Base-by-base conservation (phyloP, 1,140 invertebrate genomes). In the Panagrolaimus sp. region DNA sequence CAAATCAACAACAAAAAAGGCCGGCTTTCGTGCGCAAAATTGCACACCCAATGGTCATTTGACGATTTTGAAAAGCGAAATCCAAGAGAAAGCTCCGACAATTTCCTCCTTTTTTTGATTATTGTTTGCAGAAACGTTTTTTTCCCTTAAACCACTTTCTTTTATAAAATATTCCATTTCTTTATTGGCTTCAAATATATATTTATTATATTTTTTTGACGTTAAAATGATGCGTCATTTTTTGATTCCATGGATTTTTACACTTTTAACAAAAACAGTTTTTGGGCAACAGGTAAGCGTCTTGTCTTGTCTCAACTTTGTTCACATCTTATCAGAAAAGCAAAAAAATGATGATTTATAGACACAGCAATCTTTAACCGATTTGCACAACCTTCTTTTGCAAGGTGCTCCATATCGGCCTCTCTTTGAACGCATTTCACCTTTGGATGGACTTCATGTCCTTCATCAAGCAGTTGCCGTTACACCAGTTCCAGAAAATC, bases 221-320 rank as follows among this genome's bases (percentile, higher is more conserved):
- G 27, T 57, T 20, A 57, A 8, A 25, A 27, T 20, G 20, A 16
- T 57, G 20, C 51, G 51, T 57, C 51, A 57, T 57, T 25, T 57
- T 16, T 16, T 57, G 51, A 57, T 57, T 57, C 51, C 51, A 57
- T 57, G 51, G 51, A 16, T 57, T 57, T 57, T 57, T 20, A 16
- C 9, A 11, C 27, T 25, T 57, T 16, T 57, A n/a, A 25, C 13
- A 25, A 20, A 16, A 27, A 4, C 51, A 11, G 3, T 57, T 13
- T 25, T 9, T 25, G 51, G 5, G 11, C 51, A 57, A 23, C 51
- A 20, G 51, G 51, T 57, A 57, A n/a, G 20, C 20, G 11, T 23
- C 3, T 27, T 2, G 20, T 11, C 3, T 27, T 2, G 20, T 11
- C 0, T 23, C 27, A 38, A 4, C 31, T 38, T 38, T 38, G 2